A percentile compares a stretch with the other conserved stretches of the same genome.
These are phyloP conservation scores for Parambassis ranga DNA, from an alignment of 2,797 vertebrate species.

Conservation along the genomic window DNA sequence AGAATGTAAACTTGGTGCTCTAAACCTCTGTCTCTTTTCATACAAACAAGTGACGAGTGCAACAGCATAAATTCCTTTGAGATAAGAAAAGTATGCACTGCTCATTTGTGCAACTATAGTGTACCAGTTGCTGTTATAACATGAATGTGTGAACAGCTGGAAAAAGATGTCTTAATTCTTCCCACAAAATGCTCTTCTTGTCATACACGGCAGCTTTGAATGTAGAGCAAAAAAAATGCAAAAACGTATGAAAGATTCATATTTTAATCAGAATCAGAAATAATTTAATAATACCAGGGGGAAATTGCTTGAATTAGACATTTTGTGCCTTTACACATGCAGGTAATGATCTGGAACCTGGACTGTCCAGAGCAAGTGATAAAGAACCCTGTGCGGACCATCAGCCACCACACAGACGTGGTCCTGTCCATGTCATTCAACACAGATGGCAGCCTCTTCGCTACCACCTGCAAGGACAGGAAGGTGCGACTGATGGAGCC, in stretches of 20 bases:
- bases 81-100: slow-evolving; percentile 26
- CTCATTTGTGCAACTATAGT: not conserved
- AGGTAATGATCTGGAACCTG: slow-evolving; percentile 96
- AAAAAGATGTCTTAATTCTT: not conserved
- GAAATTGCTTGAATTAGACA: too few relatives aligned
- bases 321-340: not conserved
- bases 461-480: slow-evolving; percentile 89
- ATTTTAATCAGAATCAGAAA: too few relatives aligned
- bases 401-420: slow-evolving; percentile 85
- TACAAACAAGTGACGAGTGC: not conserved
- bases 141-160: not conserved
- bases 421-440: slow-evolving; percentile 94
- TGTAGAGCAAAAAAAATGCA: too few relatives aligned
- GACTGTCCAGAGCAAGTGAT: slow-evolving; percentile 81
- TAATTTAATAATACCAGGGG: too few relatives aligned
- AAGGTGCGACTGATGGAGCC: slow-evolving; percentile 88
- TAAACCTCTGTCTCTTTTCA: not conserved
- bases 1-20: not conserved
- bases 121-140: not conserved
- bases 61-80: slow-evolving; percentile 13
- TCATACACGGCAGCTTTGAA: not conserved
- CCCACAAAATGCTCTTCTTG: not conserved
- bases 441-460: slow-evolving; percentile 87
- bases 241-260: too few relatives aligned
- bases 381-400: slow-evolving; percentile 82